These are phyloP conservation scores for Apis florea DNA, from an alignment of 1,140 invertebrate genomes.

Conservation along the genomic window DNA sequence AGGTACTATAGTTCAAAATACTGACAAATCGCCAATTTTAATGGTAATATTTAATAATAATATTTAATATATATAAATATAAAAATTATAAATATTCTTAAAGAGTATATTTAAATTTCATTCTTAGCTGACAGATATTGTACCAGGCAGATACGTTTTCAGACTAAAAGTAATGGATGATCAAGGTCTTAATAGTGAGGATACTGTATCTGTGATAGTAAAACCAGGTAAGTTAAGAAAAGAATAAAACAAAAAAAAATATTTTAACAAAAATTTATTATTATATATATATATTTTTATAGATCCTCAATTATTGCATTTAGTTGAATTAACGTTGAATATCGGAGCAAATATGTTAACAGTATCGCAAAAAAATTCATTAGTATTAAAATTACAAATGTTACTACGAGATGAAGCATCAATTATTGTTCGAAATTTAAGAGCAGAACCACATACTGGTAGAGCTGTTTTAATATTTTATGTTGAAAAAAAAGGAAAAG, in stretches of 20 bases:
- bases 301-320: conserved; percentile 87
- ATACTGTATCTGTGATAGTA: conserved; percentile 92
- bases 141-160: conserved; percentile 93
- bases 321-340: conserved; percentile 91
- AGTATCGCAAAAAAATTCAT: conserved; percentile 86
- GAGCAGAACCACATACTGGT: conserved; percentile 82
- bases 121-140: conserved; percentile 88
- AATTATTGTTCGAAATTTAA: conserved; percentile 84
- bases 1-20: conserved; percentile 88
- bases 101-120: conserved; percentile 8
- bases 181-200: conserved; percentile 89
- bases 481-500: conserved; percentile 80
- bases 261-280: conserved; percentile 10
- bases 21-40: conserved; percentile 87
- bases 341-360: conserved; percentile 87
- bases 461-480: conserved; percentile 84
- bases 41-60: conserved; percentile 81
- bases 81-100: not conserved
- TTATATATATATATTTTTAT: conserved; percentile 37
- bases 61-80: not conserved
- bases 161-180: conserved; percentile 93
- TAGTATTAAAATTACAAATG: conserved; percentile 88
- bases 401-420: conserved; percentile 86
- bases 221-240: conserved; percentile 83
- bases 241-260: not conserved